Base-by-base conservation (phyloP, 2,888 invertebrate species). In the Biston stratarius region DNA sequence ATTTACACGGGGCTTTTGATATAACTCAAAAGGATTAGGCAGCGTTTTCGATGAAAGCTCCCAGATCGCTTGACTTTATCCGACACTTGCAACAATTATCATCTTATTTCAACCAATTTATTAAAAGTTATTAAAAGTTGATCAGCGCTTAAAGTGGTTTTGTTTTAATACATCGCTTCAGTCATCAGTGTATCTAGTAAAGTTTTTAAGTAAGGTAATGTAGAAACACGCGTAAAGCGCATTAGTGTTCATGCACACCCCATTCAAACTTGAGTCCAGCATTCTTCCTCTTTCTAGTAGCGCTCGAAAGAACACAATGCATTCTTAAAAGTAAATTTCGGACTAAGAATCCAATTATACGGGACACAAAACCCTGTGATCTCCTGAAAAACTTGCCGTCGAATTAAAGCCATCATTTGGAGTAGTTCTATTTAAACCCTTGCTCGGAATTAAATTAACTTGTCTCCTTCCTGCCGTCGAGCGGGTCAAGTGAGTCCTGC, bases 371-470 rank as follows among this genome's bases (percentile, higher is more conserved):
- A 0, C 15, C 40, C 38, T 9, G n/a, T 34, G 42, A 42, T 55
- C 55, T 24, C 38, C 14, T 55, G 40, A 64, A 64, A 64, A 64
- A 53, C 58, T 45, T 53, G 38, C 15, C 15, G 24, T 61, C 11
- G 33, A 66, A 66, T 52, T 61, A 61, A 52, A 51, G 40, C 45
- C 66, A 62, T 48, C 61, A 58, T 62, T 62, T 61, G 38, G 45
- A 66, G 61, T 59, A 42, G 64, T 66, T 51, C 33, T 52, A 52
- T 66, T 61, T 47, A 61, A 61, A 52, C 61, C 66, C 57, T 57
- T 42, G 15, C 15, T 53, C 36, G 44, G 62, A 55, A 62, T 62
- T 59, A 62, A 67, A 67, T 67, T 67, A 62, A 59, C 67, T 53
- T 67, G 58, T 58, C 66, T 60, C 66, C 52, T 63, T 48, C 45